Conservation (phyloP, 37 sponge, comb jelly and placozoan genomes). For the Hormiphora californensis region DNA sequence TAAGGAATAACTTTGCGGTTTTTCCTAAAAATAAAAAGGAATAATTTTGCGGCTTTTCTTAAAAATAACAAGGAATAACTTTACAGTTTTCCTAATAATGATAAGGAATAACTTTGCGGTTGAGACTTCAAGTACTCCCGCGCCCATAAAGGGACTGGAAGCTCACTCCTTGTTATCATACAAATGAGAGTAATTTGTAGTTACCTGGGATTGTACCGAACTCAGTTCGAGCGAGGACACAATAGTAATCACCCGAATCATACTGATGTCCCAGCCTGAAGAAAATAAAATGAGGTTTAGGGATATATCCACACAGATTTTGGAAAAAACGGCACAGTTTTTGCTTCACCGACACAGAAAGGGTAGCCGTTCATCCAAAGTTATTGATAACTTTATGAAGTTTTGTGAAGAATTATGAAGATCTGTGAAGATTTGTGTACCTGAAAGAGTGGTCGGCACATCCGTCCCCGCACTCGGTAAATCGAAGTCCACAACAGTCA, state of each 20-base stretch:
- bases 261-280: constrained; percentile 1
- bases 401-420: too few species aligned
- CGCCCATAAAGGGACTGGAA: neutral
- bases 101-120: neutral
- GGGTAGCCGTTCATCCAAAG: too few species aligned
- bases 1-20: neutral
- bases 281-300: neutral
- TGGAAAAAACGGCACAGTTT: neutral
- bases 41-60: neutral
- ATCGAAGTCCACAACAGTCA: neutral
- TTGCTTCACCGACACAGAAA: too few species aligned
- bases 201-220: constrained; percentile 22
- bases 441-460: constrained; percentile 13
- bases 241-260: constrained; percentile 33
- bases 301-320: neutral
- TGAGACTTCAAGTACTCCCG: neutral
- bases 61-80: neutral
- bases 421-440: neutral
- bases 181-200: neutral
- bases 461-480: neutral
- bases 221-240: constrained; percentile 8
- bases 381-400: too few species aligned
- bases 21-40: neutral
- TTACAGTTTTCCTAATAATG: neutral
- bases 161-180: too few species aligned